Base-by-base conservation (phyloP, 2,888 invertebrate species). In the Drosophila stalkeri region DNA sequence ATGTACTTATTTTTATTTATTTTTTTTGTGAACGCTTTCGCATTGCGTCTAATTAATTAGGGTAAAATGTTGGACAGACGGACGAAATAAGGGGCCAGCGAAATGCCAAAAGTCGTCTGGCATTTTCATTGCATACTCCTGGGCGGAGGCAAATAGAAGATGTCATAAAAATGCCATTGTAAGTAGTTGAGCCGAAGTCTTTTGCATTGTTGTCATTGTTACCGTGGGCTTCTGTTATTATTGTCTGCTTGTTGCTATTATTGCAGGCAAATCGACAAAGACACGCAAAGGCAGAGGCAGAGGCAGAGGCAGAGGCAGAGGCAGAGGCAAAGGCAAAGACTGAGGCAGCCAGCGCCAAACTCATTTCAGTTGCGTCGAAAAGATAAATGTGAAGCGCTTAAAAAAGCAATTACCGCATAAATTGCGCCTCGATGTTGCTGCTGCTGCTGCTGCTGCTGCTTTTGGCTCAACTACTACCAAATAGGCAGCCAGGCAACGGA, bases 361-460 rank as follows among this genome's bases (percentile, higher is more conserved):
- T 83, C 89, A 87, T 91, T 89, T 91, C 75, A 77, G 75, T 82
- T 81, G 77, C 81, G 89, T 80, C 81, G 80, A 89, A 86, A 86
- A 91, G 91, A 91, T 89, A 91, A 91, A 90, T 90, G 87, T 80
- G 84, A 80, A 83, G 78, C 82, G 87, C 87, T 91, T 88, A 87
- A 89, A 89, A 90, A 90, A 86, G 82, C 89, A 91, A 90, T 91
- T 90, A 91, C 90, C 90, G 79, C 86, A 91, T 90, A 91, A 91
- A 91, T 90, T 91, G 90, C 77, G 82, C 85, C 88, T 78, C 64
- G 23, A 18, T 46, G 54, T 43, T 49, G 20, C 43, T 56, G 18
- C 43, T 65, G 66, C 54, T 56, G n/a, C 41, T 67, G 43, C 43
- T 69, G 69, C 5, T 33, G 33, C 33, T 33, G 33, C 33, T 33